A percentile compares a stretch with the other conserved stretches of the same genome.
Evolutionary conservation across 2,113 vertebrate genomes (phyloP).

Genomic region (Gallinago jamesoni): DNA sequence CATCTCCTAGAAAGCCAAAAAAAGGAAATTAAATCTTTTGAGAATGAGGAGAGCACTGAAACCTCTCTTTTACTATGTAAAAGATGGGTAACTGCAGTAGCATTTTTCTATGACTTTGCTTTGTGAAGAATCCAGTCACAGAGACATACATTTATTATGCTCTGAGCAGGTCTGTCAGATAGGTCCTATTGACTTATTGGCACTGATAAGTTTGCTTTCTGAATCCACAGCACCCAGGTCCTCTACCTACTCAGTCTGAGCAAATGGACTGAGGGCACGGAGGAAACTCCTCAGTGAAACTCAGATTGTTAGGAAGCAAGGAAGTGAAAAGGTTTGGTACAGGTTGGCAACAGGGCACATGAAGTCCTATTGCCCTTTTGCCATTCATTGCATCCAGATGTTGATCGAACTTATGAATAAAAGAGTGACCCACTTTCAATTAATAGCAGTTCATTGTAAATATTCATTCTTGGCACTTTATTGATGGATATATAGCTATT

Average conservation of each 20-base stretch:
- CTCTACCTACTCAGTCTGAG: background rate
- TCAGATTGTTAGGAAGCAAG: accelerated
- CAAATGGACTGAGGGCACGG: background rate
- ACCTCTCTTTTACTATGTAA: background rate
- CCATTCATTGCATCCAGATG: background rate
- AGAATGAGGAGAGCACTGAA: background rate
- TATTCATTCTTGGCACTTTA: background rate
- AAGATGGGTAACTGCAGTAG: background rate
- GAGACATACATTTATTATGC: background rate
- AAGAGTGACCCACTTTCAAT: background rate
- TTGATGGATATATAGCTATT: background rate
- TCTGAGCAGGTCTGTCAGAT: background rate
- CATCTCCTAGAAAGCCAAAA: background rate
- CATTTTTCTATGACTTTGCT: background rate
- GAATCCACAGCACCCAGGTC: background rate
- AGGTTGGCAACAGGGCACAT: background rate
- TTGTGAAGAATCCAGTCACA: background rate
- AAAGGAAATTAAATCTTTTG: background rate
- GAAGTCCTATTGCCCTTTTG: background rate
- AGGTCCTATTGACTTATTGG: background rate
- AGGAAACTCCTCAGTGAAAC: background rate
- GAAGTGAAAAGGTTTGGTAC: background rate
- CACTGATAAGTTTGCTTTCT: background rate
- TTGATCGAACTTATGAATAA: background rate
- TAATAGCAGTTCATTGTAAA: background rate